These are phyloP conservation scores for Ganaspis sp. DNA, from an alignment of 1,140 invertebrate species.

Conservation along the genomic window DNA sequence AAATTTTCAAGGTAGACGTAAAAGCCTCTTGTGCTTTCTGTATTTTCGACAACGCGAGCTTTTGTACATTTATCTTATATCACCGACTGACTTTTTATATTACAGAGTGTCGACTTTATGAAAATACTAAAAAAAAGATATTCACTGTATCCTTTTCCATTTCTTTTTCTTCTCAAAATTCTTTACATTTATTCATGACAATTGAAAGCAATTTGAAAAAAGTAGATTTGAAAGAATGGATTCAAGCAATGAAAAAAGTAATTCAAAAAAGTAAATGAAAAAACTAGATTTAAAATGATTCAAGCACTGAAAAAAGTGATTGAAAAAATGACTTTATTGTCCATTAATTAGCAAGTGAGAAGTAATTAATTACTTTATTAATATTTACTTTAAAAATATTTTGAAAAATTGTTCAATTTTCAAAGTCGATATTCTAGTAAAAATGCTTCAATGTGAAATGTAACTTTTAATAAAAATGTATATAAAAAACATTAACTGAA, in stretches of 20 bases:
- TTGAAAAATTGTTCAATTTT: not conserved
- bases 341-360: no score
- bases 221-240: no score
- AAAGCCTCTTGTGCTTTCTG: slow-evolving; percentile 13
- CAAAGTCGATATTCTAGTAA: not conserved
- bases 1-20: slow-evolving; percentile 25
- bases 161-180: no score
- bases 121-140: not conserved
- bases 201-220: no score
- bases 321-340: no score
- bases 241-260: no score
- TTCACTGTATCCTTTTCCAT: no score
- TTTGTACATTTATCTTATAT: not conserved
- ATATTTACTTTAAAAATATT: not conserved
- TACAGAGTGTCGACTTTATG: not conserved
- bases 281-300: no score
- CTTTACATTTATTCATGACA: no score
- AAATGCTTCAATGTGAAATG: not conserved
- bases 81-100: not conserved
- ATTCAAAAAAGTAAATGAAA: no score
- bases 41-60: slow-evolving; percentile 14
- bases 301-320: no score
- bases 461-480: not conserved
- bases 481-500: not conserved
- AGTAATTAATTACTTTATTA: no score